A percentile compares a stretch with the other conserved stretches of the same genome.
phyloP scores from a whole-genome alignment of 2,888 invertebrate genomes.

The Idaea biselata region DNA sequence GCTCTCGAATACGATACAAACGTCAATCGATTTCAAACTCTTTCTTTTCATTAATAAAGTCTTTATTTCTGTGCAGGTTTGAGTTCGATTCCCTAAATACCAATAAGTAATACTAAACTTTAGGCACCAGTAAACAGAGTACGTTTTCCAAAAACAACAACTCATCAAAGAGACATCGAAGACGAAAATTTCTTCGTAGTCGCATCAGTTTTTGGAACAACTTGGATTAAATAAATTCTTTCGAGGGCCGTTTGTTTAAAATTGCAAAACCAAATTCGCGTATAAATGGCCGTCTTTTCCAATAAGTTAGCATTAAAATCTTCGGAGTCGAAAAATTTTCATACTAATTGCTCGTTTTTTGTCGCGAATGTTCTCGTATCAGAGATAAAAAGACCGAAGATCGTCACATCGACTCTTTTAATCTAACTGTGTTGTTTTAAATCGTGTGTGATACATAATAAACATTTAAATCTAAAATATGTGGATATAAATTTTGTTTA shows the following conservation, averaged over 20 bases:
- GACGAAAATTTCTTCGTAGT: slow-evolving; percentile 62
- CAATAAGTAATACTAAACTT: slow-evolving; percentile 57
- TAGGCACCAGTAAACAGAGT: slow-evolving; percentile 42
- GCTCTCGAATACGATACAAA: slow-evolving; percentile 53
- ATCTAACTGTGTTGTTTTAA: slow-evolving; percentile 13
- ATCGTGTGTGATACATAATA: neutral
- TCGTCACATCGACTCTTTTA: slow-evolving; percentile 11
- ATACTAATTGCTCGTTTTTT: slow-evolving; percentile 26
- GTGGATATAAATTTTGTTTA: neutral
- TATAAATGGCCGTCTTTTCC: slow-evolving; percentile 41
- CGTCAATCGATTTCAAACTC: slow-evolving; percentile 35
- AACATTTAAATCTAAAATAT: neutral
- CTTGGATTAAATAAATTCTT: slow-evolving; percentile 69
- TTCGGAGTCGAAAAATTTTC: slow-evolving; percentile 28
- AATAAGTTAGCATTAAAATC: slow-evolving; percentile 43
- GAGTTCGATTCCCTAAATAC: slow-evolving; percentile 37
- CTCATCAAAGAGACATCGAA: slow-evolving; percentile 44
- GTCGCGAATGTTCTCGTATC: slow-evolving; percentile 16
- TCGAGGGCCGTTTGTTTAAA: slow-evolving; percentile 52
- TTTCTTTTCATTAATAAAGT: slow-evolving; percentile 19
- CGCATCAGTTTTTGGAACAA: slow-evolving; percentile 66
- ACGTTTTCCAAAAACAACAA: slow-evolving; percentile 47
- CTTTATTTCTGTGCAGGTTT: slow-evolving; percentile 11
- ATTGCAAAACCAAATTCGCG: slow-evolving; percentile 54
- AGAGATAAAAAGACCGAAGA: slow-evolving; percentile 18